Base-by-base conservation (phyloP, 2,797 vertebrate species). In the Rhabdomys pumilio region DNA sequence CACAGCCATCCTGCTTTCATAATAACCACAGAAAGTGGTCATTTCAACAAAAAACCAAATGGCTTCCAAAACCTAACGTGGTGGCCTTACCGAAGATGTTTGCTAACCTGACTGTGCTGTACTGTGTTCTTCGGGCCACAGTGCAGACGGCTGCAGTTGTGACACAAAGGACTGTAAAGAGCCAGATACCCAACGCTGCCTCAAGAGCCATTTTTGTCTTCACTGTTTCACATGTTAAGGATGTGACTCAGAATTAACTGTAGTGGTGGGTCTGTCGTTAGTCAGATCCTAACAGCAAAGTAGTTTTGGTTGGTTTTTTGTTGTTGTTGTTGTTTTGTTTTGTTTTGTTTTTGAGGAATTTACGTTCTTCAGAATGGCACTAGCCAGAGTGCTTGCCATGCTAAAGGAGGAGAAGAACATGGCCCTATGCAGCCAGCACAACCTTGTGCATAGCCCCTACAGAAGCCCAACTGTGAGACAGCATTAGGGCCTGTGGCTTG, bases 261-360 rank as follows among this genome's bases (percentile, higher is more conserved):
- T 12, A 34, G 29, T 95, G 63, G 44, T 24, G 53, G 38, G 55
- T 72, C 7, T 90, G 65, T 86, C 90, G 7, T 22, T 75, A 10
- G 34, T 88, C 69, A 89, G n/a, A 63, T 93, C 82, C 83, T 9
- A 53, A 1, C 67, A 95, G 50, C 61, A 93, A 44, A 77, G 80
- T n/a, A 76, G 19, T 67, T 57, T 55, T 44, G 44, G 6, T 55
- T 55, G 38, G 15, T 55, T 55, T 55, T 55, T 17, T 61, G 91
- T 76, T 65, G 94, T 61, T 47, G 44, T 38, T 38, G 38, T 38
- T 38, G 38, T 38, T 38, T 38, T 38, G 6, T 55, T 55, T 55
- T 55, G 14, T 55, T 55, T 17, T 61, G 91, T 76, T 65, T 95
- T 61, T 47, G 44, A 90, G 86, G 73, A 96, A 89, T 90, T 95